Evolutionary conservation across 2,888 invertebrate species (phyloP).

Genomic region (Doris montereyensis): DNA sequence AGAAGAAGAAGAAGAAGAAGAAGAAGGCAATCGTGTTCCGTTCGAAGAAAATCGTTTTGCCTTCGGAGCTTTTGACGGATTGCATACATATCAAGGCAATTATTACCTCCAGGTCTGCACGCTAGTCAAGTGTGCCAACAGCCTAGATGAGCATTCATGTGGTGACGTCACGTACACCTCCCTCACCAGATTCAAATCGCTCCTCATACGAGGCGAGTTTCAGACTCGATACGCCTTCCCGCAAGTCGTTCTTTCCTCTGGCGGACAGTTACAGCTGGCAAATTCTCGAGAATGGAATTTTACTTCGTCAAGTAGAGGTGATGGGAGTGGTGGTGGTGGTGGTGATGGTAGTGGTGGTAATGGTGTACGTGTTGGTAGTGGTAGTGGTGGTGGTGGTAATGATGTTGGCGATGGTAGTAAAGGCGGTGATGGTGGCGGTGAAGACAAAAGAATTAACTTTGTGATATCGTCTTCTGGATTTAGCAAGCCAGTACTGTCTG

Average conservation of each 20-base stretch:
- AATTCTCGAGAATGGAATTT: no score
- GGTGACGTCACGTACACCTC: neutral
- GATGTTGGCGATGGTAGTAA: neutral
- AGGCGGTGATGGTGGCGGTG: no score
- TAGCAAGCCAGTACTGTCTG: neutral
- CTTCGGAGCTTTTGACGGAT: slow-evolving; percentile 60
- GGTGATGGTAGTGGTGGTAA: no score
- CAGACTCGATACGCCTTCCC: neutral
- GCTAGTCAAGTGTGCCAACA: slow-evolving; percentile 44
- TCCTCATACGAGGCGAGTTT: neutral
- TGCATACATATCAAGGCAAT: slow-evolving; percentile 54
- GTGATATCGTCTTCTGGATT: no score
- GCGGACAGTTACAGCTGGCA: neutral
- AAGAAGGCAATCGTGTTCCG: no score
- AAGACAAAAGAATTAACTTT: no score
- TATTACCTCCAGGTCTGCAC: slow-evolving; percentile 60
- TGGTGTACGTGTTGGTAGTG: neutral
- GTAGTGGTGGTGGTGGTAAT: neutral
- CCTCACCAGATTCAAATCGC: neutral
- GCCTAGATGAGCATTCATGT: neutral
- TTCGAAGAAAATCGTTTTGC: slow-evolving; percentile 49
- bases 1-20: neutral
- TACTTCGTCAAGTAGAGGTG: no score
- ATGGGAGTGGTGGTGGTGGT: no score
- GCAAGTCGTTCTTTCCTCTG: neutral